Evolutionary conservation across 2,113 vertebrate genomes (phyloP).

Genomic region (Strigops habroptila): DNA sequence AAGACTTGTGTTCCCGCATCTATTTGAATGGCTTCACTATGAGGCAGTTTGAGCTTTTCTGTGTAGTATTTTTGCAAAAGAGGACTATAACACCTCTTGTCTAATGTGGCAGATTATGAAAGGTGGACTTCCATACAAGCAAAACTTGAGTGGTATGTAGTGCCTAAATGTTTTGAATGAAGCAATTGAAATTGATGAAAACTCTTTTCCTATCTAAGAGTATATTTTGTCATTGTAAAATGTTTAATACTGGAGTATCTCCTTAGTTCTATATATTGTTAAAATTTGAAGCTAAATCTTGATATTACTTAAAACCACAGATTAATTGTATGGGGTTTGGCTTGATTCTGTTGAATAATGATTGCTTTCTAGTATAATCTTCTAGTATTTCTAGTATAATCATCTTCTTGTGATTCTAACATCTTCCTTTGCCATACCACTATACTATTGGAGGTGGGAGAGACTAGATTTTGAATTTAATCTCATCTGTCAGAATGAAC

Average conservation of each 20-base stretch:
- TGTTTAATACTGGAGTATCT: not conserved
- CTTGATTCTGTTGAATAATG: not conserved
- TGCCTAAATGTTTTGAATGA: not conserved
- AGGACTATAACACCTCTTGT: fast-evolving
- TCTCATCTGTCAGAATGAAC: not conserved
- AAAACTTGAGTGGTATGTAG: not conserved
- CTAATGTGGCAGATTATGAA: not conserved
- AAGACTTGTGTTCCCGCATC: not conserved
- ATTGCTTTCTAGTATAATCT: not conserved
- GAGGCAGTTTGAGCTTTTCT: not conserved
- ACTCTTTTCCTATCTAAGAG: not conserved
- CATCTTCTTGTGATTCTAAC: not conserved
- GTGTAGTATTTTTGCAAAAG: not conserved
- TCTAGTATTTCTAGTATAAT: not conserved
- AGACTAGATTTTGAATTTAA: not conserved
- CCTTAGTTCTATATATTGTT: not conserved
- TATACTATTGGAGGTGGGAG: not conserved
- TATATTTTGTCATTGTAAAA: not conserved
- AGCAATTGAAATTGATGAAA: not conserved
- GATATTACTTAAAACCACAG: not conserved
- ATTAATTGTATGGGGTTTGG: not conserved
- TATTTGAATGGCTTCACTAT: not conserved
- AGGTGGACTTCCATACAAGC: not conserved
- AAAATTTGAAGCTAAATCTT: not conserved
- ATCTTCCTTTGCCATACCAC: not conserved